Conservation (phyloP, 2,797 vertebrate genomes). For the Gadopsis bispinosus region DNA sequence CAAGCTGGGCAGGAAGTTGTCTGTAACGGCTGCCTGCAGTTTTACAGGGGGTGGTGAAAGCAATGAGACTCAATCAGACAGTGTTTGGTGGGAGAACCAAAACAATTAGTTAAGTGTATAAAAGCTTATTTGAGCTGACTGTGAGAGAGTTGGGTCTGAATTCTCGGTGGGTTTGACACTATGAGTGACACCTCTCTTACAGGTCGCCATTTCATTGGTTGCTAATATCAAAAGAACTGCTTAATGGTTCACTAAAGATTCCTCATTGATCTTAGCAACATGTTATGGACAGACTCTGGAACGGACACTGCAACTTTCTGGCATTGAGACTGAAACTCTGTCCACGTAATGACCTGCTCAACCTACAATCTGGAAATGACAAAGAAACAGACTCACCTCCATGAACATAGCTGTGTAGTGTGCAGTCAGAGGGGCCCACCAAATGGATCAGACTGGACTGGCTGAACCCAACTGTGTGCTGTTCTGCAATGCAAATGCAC, state of each 20-base stretch:
- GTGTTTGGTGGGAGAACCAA: background rate
- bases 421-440: conserved; percentile 95
- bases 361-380: background rate
- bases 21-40: background rate
- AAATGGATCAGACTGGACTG: conserved; percentile 97
- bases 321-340: background rate
- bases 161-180: background rate
- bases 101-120: background rate
- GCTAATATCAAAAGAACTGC: background rate
- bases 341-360: background rate
- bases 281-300: background rate
- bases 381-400: conserved; percentile 87
- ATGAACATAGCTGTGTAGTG: conserved; percentile 90
- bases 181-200: background rate
- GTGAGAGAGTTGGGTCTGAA: background rate
- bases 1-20: background rate
- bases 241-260: background rate
- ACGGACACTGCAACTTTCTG: background rate
- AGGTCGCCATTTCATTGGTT: background rate
- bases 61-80: background rate
- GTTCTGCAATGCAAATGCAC: conserved; percentile 81
- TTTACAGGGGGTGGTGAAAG: background rate
- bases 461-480: conserved; percentile 91
- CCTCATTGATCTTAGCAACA: background rate
- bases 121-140: background rate